A percentile compares a stretch with the other conserved stretches of the same genome.
phyloP scores from a whole-genome alignment of 2,797 vertebrate genomes.

The Peromyscus attwateri region DNA sequence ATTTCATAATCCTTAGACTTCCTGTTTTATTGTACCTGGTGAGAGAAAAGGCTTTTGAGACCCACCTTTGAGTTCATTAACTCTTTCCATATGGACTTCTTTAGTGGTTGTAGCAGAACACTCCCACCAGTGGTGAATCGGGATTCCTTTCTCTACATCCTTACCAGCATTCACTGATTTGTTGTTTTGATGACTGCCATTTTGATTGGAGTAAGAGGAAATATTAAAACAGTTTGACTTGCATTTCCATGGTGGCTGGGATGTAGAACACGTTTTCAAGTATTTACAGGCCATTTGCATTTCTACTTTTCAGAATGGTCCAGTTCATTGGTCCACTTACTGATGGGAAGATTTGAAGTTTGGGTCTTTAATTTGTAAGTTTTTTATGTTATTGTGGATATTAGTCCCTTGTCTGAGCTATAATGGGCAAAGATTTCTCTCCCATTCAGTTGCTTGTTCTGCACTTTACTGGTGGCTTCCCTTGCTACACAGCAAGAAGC shows the following conservation, averaged over 20 bases:
- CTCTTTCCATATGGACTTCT: background rate
- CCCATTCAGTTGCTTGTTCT: background rate
- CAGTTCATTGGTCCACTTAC: background rate
- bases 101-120: background rate
- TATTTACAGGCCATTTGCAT: background rate
- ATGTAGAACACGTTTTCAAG: background rate
- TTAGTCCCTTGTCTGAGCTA: background rate
- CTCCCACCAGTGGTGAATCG: background rate
- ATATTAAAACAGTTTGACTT: background rate
- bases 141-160: background rate
- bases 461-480: background rate
- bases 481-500: background rate
- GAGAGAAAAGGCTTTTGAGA: background rate
- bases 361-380: background rate
- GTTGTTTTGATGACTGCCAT: background rate
- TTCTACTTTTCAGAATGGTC: background rate
- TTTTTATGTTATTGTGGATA: background rate
- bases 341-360: background rate
- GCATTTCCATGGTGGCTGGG: background rate
- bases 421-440: background rate
- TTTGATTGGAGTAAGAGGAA: background rate
- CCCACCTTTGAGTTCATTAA: too few species aligned
- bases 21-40: background rate
- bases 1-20: too few species aligned
- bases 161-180: background rate